These are phyloP conservation scores for Ctenoplectra terminalis DNA, from an alignment of 1,140 invertebrate genomes.

Conservation along the genomic window DNA sequence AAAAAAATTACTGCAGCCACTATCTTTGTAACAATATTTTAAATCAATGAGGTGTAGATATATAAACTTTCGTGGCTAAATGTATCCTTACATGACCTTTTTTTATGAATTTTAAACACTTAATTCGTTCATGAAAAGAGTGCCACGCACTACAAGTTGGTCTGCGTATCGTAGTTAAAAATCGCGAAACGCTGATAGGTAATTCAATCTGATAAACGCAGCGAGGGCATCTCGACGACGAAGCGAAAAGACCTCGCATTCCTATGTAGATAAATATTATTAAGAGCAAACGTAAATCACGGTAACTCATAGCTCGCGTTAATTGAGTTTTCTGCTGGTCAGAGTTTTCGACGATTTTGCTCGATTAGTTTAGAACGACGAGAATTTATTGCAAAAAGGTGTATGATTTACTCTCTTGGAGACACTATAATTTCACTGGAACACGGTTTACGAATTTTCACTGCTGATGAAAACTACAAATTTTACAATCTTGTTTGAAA, in stretches of 20 bases:
- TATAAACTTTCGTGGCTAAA: no score
- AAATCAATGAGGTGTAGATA: no score
- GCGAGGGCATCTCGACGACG: not conserved
- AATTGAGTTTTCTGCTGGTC: not conserved
- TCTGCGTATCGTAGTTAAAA: constrained; percentile 3
- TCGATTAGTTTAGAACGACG: not conserved
- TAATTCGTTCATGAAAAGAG: not conserved
- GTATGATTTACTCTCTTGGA: not conserved
- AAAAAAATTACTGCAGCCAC: no score
- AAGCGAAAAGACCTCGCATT: not conserved
- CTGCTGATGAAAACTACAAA: not conserved
- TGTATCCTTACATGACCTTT: not conserved
- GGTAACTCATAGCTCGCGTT: not conserved
- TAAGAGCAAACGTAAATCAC: not conserved
- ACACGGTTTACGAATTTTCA: not conserved
- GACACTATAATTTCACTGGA: not conserved
- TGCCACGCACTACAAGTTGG: not conserved
- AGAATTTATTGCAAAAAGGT: not conserved
- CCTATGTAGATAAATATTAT: constrained; percentile 37
- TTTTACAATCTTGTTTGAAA: constrained; percentile 2
- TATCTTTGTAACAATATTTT: no score
- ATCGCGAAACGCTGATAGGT: constrained; percentile 49
- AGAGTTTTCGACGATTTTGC: not conserved
- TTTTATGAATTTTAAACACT: not conserved
- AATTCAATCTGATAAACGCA: constrained; percentile 49